Evolutionary conservation across 2,888 invertebrate genomes (phyloP), one percentile per base, ranked within the genome.

Genomic region (Neoitamus cyanurus): DNA sequence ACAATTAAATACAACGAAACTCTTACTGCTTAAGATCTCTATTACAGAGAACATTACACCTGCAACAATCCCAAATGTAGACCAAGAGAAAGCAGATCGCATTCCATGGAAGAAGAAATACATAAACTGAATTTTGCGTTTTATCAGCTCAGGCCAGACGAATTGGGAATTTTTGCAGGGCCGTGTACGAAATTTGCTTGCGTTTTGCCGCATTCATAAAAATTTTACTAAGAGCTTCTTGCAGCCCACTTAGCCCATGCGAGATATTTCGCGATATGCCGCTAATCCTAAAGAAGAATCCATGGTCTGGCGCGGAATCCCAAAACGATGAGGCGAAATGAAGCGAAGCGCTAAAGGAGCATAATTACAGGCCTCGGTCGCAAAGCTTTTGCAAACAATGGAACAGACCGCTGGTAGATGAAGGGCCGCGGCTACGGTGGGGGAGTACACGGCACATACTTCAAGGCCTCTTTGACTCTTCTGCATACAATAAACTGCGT

Each of bases 401-500:
- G 77, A 28, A 25, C 77, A 42, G 1, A 20, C 9, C 25, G 58
- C 15, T 20, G 58, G 58, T 0, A 11, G 25, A 2, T 25, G 58
- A 11, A 46, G 31, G 7, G 5, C 6, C 2, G 36, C 20, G 31
- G 20, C 30, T n/a, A n/a, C 25, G 36, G 75, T 0, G 42, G 15
- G 75, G 75, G 7, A 42, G 13, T 77, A 31, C 6, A 70, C n/a
- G 30, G 31, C 77, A 28, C 77, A 77, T 75, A 75, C 25, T 37
- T 37, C 42, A 36, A 37, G 30, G 77, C 46, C 28, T 77, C 37
- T 42, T 13, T 25, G n/a, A 6, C n/a, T 70, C 46, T 15, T n/a
- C 30, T 77, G 46, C 77, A 46, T 77, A 77, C 42, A 77, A 77
- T 46, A 77, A 77, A 77, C 28, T 77, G 77, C 77, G 77, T 77